Evolutionary conservation across 2,888 invertebrate species (phyloP).

Genomic region (Melieria crassipennis): DNA sequence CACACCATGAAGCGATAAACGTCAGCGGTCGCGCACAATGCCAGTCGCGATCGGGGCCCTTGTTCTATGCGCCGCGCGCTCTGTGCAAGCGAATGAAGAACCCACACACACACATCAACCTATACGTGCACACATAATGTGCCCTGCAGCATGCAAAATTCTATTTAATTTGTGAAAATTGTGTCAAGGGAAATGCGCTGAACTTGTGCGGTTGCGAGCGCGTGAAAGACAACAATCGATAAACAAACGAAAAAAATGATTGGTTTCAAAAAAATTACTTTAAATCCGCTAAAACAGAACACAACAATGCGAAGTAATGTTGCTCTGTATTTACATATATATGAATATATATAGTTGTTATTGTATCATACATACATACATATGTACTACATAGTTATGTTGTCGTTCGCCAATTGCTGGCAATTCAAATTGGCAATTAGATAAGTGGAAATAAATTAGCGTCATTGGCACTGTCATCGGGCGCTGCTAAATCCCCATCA

Average conservation of each 20-base stretch:
- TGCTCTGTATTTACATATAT: too few species aligned
- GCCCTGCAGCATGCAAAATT: constrained; percentile 22
- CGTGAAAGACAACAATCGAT: too few species aligned
- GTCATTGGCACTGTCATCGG: background rate
- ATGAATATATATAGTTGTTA: too few species aligned
- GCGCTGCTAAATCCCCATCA: too few species aligned
- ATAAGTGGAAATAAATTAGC: background rate
- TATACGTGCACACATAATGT: background rate
- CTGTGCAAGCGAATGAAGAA: background rate
- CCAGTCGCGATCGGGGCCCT: background rate
- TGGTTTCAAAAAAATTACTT: too few species aligned
- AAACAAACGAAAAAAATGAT: too few species aligned
- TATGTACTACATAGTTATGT: constrained; percentile 6
- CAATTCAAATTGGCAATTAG: background rate
- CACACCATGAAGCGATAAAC: background rate
- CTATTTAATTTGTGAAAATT: constrained; percentile 44
- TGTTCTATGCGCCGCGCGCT: background rate
- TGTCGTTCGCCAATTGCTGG: too few species aligned
- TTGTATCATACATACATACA: constrained; percentile 10
- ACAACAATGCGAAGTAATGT: too few species aligned
- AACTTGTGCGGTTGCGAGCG: too few species aligned
- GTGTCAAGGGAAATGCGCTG: constrained; percentile 54
- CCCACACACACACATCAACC: background rate
- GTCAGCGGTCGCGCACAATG: background rate
- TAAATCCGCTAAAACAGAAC: too few species aligned